These are phyloP conservation scores for Babyrousa celebensis DNA, from an alignment of 2,797 vertebrate genomes.

Conservation along the genomic window DNA sequence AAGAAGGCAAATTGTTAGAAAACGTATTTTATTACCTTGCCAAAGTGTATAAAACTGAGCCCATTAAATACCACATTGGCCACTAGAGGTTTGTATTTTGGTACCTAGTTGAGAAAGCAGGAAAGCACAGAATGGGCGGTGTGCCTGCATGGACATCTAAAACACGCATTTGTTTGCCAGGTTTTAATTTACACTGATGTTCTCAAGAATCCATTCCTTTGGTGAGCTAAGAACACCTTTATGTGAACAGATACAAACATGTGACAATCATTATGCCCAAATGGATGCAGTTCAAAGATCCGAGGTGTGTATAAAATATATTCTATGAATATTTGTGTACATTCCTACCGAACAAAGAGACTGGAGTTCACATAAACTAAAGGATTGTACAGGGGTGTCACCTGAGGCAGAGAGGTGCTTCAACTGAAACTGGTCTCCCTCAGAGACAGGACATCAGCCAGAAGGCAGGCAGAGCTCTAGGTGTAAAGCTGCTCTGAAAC, in stretches of 20 bases:
- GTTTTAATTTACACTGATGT: not conserved
- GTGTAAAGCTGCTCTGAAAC: not conserved
- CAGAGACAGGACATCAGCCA: not conserved
- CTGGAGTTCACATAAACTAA: constrained; percentile 37
- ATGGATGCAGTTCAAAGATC: constrained; percentile 70
- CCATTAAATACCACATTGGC: not conserved
- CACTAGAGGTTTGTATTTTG: not conserved
- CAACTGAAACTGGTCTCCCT: not conserved
- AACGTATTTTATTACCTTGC: not conserved
- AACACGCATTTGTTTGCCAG: not conserved
- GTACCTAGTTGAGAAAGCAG: not conserved
- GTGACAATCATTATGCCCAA: constrained; percentile 64
- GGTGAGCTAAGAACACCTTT: constrained; percentile 43
- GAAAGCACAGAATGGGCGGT: not conserved
- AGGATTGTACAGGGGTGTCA: not conserved
- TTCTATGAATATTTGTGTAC: constrained; percentile 58
- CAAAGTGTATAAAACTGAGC: not conserved
- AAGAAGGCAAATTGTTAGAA: constrained; percentile 52
- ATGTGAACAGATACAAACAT: constrained; percentile 35
- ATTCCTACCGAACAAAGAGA: constrained; percentile 71
- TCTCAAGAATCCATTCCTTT: constrained; percentile 46
- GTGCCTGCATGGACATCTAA: not conserved
- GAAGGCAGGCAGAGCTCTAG: not conserved
- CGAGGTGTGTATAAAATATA: constrained; percentile 71
- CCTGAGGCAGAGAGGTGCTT: not conserved